Evolutionary conservation across 1,140 invertebrate species (phyloP).

Genomic region (Bemisia tabaci): DNA sequence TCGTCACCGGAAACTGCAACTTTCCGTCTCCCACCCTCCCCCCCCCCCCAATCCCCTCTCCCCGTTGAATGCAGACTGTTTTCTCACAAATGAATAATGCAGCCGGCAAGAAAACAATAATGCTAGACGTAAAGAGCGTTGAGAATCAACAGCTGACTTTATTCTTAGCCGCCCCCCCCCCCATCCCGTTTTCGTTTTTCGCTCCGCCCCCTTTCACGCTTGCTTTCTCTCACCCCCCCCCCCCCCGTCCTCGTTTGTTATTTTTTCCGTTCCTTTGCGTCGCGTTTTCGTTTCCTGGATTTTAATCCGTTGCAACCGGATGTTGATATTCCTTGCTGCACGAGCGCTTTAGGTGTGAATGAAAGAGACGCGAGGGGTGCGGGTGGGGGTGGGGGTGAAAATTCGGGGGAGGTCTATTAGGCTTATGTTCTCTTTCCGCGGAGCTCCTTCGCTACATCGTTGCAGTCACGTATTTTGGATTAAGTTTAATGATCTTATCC

Average conservation of each 20-base stretch:
- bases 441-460: not conserved
- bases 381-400: too few species aligned
- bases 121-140: not conserved
- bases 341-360: too few species aligned
- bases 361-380: too few species aligned
- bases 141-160: not conserved
- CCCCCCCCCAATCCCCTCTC: not conserved
- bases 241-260: not conserved
- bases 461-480: not conserved
- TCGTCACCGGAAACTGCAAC: too few species aligned
- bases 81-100: not conserved
- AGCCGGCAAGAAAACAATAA: not conserved
- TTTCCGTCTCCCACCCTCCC: not conserved
- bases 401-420: too few species aligned
- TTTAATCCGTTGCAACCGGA: not conserved
- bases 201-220: not conserved
- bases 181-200: not conserved
- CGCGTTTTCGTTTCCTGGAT: not conserved
- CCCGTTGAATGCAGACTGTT: not conserved
- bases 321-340: not conserved
- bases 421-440: not conserved
- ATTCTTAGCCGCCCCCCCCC: not conserved
- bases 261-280: not conserved
- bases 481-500: not conserved
- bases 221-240: not conserved